Conservation (phyloP, 2,113 vertebrate species). For the Paraplagusia blochii region DNA sequence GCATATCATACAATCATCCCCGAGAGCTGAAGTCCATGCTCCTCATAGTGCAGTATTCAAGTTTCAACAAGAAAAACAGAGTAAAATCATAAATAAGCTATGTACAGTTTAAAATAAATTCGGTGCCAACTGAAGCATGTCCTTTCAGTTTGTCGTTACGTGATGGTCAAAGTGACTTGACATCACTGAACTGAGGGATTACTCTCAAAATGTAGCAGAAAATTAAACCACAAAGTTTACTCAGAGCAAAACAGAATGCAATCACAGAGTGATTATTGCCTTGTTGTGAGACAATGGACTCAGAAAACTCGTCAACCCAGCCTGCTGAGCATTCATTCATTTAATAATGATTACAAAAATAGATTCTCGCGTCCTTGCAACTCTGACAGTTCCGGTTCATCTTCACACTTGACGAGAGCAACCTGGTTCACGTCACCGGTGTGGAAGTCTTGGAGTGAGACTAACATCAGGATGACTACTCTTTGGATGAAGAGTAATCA, state of each 20-base stretch:
- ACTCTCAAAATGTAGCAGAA: neutral
- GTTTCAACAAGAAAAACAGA: constrained; percentile 22
- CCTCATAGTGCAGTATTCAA: constrained; percentile 37
- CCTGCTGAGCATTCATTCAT: constrained; percentile 10
- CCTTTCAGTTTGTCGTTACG: neutral
- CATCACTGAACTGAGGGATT: too few species aligned
- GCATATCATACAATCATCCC: constrained; percentile 34
- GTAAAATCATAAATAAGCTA: constrained; percentile 60
- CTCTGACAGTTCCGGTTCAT: too few species aligned
- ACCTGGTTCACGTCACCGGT: constrained; percentile 12
- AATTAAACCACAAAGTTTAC: neutral
- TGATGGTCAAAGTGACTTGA: too few species aligned
- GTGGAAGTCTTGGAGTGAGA: constrained; percentile 17
- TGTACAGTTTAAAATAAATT: constrained; percentile 58
- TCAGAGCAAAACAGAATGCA: too few species aligned
- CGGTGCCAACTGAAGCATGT: constrained; percentile 5
- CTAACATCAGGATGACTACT: constrained; percentile 28
- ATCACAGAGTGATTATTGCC: neutral
- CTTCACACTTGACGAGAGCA: too few species aligned
- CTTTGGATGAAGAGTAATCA: constrained; percentile 60
- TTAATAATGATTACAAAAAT: neutral
- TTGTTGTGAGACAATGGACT: neutral
- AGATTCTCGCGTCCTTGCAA: neutral
- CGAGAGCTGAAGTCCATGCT: constrained; percentile 2
- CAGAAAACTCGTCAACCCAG: constrained; percentile 7